Conservation (phyloP, 2,888 invertebrate species). For the Hypsopygia costalis region DNA sequence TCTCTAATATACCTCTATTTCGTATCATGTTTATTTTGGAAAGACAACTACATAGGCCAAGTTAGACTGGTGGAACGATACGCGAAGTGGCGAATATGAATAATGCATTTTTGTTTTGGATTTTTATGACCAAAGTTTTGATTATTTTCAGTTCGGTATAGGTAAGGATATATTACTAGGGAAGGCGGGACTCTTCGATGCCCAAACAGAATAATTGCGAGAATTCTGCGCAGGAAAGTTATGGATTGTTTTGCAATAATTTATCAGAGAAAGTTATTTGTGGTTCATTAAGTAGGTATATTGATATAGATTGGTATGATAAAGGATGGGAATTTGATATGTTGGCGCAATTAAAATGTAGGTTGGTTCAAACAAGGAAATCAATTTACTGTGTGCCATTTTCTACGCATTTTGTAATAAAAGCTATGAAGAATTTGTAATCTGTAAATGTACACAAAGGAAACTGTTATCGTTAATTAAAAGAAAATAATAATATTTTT, state of each 20-base stretch:
- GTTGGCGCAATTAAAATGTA: neutral
- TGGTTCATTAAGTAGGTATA: constrained; percentile 26
- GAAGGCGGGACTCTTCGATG: constrained; percentile 51
- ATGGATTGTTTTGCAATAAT: constrained; percentile 39
- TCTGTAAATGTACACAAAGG: no score
- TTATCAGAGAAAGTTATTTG: constrained; percentile 50
- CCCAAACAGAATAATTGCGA: constrained; percentile 57
- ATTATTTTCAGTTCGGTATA: constrained; percentile 77
- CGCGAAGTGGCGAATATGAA: constrained; percentile 72
- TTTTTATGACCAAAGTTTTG: constrained; percentile 80
- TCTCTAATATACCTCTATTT: constrained; percentile 28
- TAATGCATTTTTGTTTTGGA: constrained; percentile 81
- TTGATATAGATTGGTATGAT: neutral
- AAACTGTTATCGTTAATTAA: no score
- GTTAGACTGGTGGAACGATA: constrained; percentile 45
- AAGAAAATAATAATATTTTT: no score
- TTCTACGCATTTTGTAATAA: no score
- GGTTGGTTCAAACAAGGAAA: no score
- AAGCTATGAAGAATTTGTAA: no score
- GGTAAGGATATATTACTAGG: constrained; percentile 48
- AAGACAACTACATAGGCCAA: constrained; percentile 33
- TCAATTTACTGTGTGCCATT: no score
- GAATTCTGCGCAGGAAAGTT: constrained; percentile 27
- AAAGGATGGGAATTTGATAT: constrained; percentile 7
- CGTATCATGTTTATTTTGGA: constrained; percentile 35